Conservation (phyloP, 1,140 invertebrate genomes). For the Globodera rostochiensis region DNA sequence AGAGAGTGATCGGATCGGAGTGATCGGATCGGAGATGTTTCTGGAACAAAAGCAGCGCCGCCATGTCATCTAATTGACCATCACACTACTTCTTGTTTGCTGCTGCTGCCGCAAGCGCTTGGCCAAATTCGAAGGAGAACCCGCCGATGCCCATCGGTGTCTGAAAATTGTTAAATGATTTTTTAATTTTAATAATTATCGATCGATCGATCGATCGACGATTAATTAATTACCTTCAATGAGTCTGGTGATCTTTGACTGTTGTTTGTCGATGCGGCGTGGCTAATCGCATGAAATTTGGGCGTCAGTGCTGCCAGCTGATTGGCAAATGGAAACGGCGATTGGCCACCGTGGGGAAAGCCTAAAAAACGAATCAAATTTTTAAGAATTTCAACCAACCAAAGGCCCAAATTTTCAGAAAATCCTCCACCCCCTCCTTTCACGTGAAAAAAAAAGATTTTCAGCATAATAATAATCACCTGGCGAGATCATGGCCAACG, state of each 20-base stretch:
- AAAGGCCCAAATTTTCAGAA: background rate
- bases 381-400: background rate
- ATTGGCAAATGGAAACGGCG: slow-evolving; percentile 22
- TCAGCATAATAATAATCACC: background rate
- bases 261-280: background rate
- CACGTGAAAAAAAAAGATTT: background rate
- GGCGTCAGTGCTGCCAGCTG: slow-evolving; percentile 23
- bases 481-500: slow-evolving; percentile 24
- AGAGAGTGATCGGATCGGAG: too few relatives aligned
- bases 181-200: too few relatives aligned
- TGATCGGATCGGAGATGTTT: too few relatives aligned
- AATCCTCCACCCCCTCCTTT: background rate
- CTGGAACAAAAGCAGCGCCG: too few relatives aligned
- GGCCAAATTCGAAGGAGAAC: slow-evolving; percentile 27
- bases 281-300: slow-evolving; percentile 9
- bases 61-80: too few relatives aligned
- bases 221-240: background rate
- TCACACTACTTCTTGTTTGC: background rate
- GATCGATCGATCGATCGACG: too few relatives aligned
- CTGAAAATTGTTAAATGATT: background rate
- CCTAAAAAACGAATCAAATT: slow-evolving; percentile 7
- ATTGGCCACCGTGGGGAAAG: slow-evolving; percentile 19
- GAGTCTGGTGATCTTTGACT: slow-evolving; percentile 22
- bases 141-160: slow-evolving; percentile 27
- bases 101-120: slow-evolving; percentile 24